These are phyloP conservation scores for Sceloporus tristichus DNA, from an alignment of 2,113 vertebrate species.

Conservation along the genomic window DNA sequence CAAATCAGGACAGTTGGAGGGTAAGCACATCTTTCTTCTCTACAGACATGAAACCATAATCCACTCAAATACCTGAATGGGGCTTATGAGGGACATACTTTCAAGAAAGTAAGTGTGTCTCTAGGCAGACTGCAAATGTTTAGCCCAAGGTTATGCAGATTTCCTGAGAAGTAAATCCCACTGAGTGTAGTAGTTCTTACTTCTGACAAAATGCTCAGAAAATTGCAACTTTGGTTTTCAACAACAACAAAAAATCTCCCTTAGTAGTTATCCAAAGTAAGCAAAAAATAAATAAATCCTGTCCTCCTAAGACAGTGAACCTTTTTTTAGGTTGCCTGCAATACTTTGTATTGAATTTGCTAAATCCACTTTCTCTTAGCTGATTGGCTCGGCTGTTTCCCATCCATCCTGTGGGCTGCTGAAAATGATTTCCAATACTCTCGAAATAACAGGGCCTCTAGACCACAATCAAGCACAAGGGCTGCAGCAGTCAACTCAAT, in stretches of 20 bases:
- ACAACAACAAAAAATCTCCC: neutral
- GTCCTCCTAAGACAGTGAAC: slow-evolving; percentile 46
- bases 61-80: no score
- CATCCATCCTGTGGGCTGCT: slow-evolving; percentile 46
- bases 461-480: slow-evolving; percentile 43
- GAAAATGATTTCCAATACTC: slow-evolving; percentile 69
- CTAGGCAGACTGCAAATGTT: neutral
- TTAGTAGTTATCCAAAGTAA: neutral
- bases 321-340: slow-evolving; percentile 48
- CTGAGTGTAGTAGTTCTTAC: neutral
- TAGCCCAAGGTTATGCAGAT: neutral
- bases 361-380: slow-evolving; percentile 39
- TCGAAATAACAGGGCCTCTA: slow-evolving; percentile 46
- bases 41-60: no score
- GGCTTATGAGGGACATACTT: neutral
- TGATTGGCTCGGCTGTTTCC: slow-evolving; percentile 58
- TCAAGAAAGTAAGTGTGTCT: neutral
- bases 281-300: neutral
- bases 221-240: neutral
- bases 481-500: slow-evolving; percentile 50
- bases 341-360: slow-evolving; percentile 57
- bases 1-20: no score
- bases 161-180: neutral
- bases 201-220: neutral
- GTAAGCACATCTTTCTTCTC: no score